These are phyloP conservation scores for Labeo catla DNA, from an alignment of 2,113 vertebrate species.

Conservation along the genomic window DNA sequence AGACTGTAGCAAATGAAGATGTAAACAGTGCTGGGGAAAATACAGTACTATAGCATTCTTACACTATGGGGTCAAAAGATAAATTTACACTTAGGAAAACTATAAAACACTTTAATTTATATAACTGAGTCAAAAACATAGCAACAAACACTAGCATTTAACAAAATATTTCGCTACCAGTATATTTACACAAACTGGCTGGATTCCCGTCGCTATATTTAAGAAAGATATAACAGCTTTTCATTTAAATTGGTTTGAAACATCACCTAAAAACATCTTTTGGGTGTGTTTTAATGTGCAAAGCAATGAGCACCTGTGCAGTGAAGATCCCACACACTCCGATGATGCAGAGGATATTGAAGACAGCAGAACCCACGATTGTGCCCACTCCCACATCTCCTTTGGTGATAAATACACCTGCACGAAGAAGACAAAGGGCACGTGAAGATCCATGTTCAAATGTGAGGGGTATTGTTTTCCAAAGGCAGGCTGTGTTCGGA, in stretches of 20 bases:
- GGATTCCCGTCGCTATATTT: background rate
- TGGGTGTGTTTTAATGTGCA: background rate
- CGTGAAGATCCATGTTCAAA: background rate
- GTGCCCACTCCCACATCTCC: slow-evolving; percentile 97
- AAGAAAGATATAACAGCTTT: background rate
- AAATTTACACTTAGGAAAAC: background rate
- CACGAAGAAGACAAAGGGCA: slow-evolving; percentile 25
- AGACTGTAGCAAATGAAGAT: background rate
- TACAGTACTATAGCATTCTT: background rate
- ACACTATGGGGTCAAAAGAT: background rate
- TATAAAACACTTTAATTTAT: background rate
- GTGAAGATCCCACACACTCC: slow-evolving; percentile 95
- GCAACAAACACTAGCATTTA: background rate
- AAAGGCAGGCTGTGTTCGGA: background rate
- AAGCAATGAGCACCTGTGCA: slow-evolving; percentile 79
- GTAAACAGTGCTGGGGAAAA: background rate
- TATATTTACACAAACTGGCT: background rate
- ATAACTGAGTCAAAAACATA: background rate
- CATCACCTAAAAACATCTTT: background rate
- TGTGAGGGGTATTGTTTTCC: slow-evolving; percentile 2
- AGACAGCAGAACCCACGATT: slow-evolving; percentile 97
- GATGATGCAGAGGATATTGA: slow-evolving; percentile 98
- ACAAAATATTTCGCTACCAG: background rate
- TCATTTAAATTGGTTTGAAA: background rate
- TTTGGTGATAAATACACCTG: slow-evolving; percentile 98